Percentiles rank a stretch among this genome's conserved stretches.
Conservation (phyloP, 2,113 vertebrate genomes). For the Probosciger aterrimus region DNA sequence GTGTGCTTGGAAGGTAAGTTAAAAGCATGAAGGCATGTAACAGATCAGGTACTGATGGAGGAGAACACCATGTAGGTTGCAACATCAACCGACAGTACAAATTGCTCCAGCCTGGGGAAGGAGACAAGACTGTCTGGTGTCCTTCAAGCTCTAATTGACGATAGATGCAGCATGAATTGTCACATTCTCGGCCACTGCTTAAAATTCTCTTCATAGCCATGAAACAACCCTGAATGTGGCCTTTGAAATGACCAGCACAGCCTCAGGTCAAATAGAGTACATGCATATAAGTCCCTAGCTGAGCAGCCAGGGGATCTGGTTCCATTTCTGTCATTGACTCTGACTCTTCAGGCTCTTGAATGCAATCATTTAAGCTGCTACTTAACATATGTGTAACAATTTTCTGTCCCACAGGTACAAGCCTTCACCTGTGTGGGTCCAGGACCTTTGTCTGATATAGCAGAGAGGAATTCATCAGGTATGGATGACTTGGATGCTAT, state of each 20-base stretch:
- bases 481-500: background rate
- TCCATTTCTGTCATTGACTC: background rate
- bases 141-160: background rate
- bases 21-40: background rate
- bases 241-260: background rate
- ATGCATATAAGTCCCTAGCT: rapidly evolving
- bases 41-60: no score
- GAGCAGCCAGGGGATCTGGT: background rate
- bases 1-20: background rate
- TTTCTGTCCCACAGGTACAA: slow-evolving; percentile 59
- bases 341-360: background rate
- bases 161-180: background rate
- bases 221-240: background rate
- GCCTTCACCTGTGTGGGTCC: slow-evolving; percentile 71
- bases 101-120: background rate
- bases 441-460: slow-evolving; percentile 67
- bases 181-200: background rate
- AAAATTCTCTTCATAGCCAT: background rate
- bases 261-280: background rate
- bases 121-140: background rate
- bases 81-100: background rate
- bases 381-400: background rate
- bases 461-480: slow-evolving; percentile 68
- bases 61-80: background rate
- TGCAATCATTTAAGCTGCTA: background rate